Percentiles rank a stretch among this genome's conserved stretches.
phyloP scores from a whole-genome alignment of 2,113 vertebrate species.

The Sinocyclocheilus grahami region DNA sequence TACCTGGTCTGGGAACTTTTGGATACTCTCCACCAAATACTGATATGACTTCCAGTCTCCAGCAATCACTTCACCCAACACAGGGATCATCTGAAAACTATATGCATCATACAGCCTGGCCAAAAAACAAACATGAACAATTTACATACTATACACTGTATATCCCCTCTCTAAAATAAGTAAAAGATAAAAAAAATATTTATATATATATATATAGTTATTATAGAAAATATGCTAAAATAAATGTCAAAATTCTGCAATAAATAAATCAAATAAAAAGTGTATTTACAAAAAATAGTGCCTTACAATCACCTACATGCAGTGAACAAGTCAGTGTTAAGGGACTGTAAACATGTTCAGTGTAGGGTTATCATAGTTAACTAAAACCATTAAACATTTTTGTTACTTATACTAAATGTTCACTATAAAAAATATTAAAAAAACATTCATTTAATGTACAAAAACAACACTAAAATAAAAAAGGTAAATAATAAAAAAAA shows the following conservation, averaged over 20 bases:
- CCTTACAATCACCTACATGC: too few relatives aligned
- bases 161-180: background rate
- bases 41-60: conserved; percentile 98
- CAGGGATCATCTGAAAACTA: conserved; percentile 96
- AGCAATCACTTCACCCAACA: conserved; percentile 92
- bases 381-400: background rate
- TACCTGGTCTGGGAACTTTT: conserved; percentile 91
- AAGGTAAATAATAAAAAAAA: too few relatives aligned
- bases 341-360: background rate
- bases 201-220: too few relatives aligned
- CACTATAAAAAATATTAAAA: background rate
- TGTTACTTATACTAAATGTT: background rate
- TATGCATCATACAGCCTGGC: conserved; percentile 90
- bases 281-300: too few relatives aligned
- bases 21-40: conserved; percentile 96
- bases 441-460: background rate
- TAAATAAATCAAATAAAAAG: too few relatives aligned
- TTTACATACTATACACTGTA: background rate
- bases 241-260: too few relatives aligned
- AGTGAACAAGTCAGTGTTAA: background rate
- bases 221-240: too few relatives aligned
- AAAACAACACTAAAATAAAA: too few relatives aligned
- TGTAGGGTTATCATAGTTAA: background rate
- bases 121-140: conserved; percentile 15
- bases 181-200: too few relatives aligned